Evolutionary conservation across 1,140 invertebrate species (phyloP), one percentile per base, ranked within the genome.

Genomic region (Cydia strobilella): DNA sequence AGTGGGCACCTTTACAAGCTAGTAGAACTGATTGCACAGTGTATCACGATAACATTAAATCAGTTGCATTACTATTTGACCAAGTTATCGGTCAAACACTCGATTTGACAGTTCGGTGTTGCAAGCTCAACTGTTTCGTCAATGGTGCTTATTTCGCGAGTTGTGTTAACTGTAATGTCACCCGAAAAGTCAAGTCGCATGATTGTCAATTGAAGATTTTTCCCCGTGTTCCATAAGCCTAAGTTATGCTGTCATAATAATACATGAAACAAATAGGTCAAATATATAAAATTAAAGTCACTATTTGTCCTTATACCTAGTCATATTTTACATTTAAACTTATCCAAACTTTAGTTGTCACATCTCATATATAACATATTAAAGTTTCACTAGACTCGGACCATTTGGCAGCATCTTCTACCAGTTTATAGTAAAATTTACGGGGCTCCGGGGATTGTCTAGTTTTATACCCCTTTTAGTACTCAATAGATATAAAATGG

Each of bases 401-500:
- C 9, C 54, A 59, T 59, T 59, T 59, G 54, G 54, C 54, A 59
- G 9, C 54, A 20, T 59, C 54, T 10, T 2, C 20, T 7, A n/a
- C 54, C 18, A 59, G 54, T 59, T 59, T 59, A 59, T 59, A 23
- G 54, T 59, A 1, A 59, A 59, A 59, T 59, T 59, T 59, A 59
- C 54, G 54, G 54, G 18, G 2, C 54, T 12, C 54, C 18, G 18
- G 20, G 54, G 54, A 23, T 59, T 9, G 15, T 23, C 54, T 59
- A 59, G 54, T 59, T 59, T 59, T 59, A 59, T 59, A 59, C 20
- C 54, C 20, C 54, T 59, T 59, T 59, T 59, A 59, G 54, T 23
- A 23, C 54, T 59, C 54, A 59, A 59, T 59, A 59, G 54, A 20
- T 59, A 59, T 59, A 59, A 59, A 23, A 59, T 7, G 10, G 7